Evolutionary conservation across 2,797 vertebrate genomes (phyloP).

Genomic region (Ataeniobius toweri): DNA sequence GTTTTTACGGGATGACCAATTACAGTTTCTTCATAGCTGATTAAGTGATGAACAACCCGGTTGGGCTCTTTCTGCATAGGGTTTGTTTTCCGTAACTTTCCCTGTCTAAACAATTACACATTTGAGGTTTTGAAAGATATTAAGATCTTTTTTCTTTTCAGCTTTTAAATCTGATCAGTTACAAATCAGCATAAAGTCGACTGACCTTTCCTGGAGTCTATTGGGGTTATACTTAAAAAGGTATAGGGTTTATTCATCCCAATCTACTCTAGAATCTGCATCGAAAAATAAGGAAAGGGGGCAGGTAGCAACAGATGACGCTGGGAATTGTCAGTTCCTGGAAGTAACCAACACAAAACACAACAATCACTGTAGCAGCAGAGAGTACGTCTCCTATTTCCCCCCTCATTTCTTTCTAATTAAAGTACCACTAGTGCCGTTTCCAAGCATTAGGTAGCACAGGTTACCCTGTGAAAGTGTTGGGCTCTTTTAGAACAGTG

Average conservation of each 20-base stretch:
- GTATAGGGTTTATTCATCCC: no score
- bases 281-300: not conserved
- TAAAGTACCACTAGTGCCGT: no score
- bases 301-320: conserved; percentile 34
- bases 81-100: not conserved
- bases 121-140: not conserved
- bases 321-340: not conserved
- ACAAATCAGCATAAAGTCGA: not conserved
- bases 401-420: not conserved
- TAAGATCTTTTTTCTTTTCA: not conserved
- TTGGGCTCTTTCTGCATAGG: not conserved
- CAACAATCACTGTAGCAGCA: not conserved
- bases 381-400: not conserved
- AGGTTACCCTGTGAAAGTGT: not conserved
- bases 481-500: conserved; percentile 11
- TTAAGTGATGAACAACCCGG: not conserved
- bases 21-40: no score
- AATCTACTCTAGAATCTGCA: no score
- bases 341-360: not conserved
- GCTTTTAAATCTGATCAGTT: not conserved
- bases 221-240: no score
- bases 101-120: not conserved
- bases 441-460: not conserved
- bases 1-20: no score
- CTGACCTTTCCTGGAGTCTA: not conserved